These are phyloP conservation scores for Catharus fuscescens DNA, from an alignment of 2,113 vertebrate genomes.

Conservation along the genomic window DNA sequence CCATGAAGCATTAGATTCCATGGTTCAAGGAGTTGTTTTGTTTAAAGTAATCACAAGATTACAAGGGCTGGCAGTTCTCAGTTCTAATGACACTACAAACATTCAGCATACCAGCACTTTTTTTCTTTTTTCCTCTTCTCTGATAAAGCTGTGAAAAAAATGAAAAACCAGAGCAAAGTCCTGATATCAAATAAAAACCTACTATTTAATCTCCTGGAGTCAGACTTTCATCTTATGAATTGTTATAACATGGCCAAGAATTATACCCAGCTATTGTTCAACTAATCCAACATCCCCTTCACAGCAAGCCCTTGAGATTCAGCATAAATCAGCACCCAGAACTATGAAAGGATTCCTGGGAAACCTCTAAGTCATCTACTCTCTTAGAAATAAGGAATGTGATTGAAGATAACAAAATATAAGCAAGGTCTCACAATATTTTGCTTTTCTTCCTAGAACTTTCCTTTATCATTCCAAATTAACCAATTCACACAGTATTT, in stretches of 20 bases:
- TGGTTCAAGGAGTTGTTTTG: not conserved
- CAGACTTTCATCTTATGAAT: not conserved
- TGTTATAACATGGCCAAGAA: not conserved
- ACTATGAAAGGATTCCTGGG: not conserved
- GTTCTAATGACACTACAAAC: not conserved
- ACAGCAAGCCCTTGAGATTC: not conserved
- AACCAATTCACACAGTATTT: not conserved
- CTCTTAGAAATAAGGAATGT: not conserved
- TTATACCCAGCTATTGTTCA: not conserved
- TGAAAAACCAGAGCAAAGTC: not conserved
- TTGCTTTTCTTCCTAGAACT: not conserved
- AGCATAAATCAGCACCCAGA: not conserved
- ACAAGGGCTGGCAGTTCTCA: not conserved
- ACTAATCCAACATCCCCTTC: not conserved
- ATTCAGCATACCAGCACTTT: not conserved
- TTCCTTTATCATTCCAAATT: not conserved
- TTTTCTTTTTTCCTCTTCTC: not conserved
- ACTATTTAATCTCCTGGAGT: not conserved
- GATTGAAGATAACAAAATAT: not conserved
- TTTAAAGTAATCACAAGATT: not conserved
- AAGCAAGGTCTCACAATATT: not conserved
- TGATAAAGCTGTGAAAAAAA: slow-evolving; percentile 41
- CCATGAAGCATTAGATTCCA: not conserved
- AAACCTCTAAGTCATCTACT: not conserved
- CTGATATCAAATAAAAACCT: not conserved